Base-by-base conservation (phyloP, 2,113 vertebrate genomes). In the Lonchura striata region DNA sequence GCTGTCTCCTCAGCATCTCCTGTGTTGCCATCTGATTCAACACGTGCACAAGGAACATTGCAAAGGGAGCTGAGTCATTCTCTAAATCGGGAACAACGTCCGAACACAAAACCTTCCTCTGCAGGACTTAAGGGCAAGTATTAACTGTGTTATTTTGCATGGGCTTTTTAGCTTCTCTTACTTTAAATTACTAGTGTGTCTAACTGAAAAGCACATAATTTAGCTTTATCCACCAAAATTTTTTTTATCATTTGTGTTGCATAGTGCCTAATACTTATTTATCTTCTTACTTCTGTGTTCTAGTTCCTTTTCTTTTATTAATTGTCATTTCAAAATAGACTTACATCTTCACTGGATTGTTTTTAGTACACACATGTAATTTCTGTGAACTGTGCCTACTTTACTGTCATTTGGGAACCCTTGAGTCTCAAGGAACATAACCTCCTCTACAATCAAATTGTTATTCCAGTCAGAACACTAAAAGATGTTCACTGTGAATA, bases 51-150 rank as follows among this genome's bases (percentile, higher is more conserved):
- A 83, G 78, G 53, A 90, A 13, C 81, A 39, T 60, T 71, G 88
- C 27, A 78, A 91, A 92, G 50, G 72, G 49, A 71, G 68, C 68
- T 94, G 90, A 95, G 90, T 96, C 92, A 94, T 86, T 27, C 17
- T 84, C 93, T 94, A 93, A 92, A 88, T 86, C 63, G 49, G 92
- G 76, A 78, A 46, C 60, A 6, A 83, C 90, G 3, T 75, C 24
- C 24, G 20, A 86, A 37, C 49, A 71, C 41, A 74, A 75, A 92
- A 59, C 49, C 10, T 71, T 83, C 33, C 39, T 68, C 72, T 90
- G 52, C n/a, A 88, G 64, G 71, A 56, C 60, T 70, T 82, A 77
- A 91, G 65, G 56, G 44, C 83, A 87, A 82, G 61, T 95, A 54
- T 91, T 91, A 59, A 35, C 46, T 52, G 22, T 50, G 27, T 50